phyloP scores from a whole-genome alignment of 1,140 invertebrate genomes.

The Conus ventricosus region DNA sequence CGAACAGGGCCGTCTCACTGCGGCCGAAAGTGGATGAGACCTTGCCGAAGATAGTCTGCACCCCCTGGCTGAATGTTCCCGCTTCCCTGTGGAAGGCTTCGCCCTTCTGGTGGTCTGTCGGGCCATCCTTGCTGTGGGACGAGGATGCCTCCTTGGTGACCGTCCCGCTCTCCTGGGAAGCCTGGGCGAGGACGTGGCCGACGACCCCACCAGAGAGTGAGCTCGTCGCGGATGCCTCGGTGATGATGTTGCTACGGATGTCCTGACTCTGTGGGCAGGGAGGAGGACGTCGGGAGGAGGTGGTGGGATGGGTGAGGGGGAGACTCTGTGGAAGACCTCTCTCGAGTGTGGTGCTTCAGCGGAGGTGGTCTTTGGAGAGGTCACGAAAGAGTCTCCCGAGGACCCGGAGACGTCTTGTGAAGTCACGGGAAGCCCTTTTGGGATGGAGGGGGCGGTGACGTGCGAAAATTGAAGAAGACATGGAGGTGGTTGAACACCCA shows the following conservation, averaged over 20 bases:
- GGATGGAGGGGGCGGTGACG: neutral
- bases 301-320: neutral
- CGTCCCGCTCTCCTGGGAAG: slow-evolving; percentile 1
- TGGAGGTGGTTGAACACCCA: neutral
- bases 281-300: neutral
- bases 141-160: neutral
- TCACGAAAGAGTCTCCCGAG: neutral
- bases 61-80: no score
- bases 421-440: no score
- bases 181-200: neutral
- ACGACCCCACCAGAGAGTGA: neutral
- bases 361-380: neutral
- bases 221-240: neutral
- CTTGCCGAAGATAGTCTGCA: no score
- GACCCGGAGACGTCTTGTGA: no score
- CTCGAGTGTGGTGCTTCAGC: neutral
- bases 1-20: neutral
- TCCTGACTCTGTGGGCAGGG: neutral
- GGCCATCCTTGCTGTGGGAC: neutral
- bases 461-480: neutral
- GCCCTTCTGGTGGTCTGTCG: no score
- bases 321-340: neutral
- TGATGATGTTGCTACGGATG: neutral
- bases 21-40: no score
- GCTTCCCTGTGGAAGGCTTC: no score